Evolutionary conservation across 2,888 invertebrate species (phyloP), one percentile per base, ranked within the genome.

Genomic region (Ecliptopera silaceata): DNA sequence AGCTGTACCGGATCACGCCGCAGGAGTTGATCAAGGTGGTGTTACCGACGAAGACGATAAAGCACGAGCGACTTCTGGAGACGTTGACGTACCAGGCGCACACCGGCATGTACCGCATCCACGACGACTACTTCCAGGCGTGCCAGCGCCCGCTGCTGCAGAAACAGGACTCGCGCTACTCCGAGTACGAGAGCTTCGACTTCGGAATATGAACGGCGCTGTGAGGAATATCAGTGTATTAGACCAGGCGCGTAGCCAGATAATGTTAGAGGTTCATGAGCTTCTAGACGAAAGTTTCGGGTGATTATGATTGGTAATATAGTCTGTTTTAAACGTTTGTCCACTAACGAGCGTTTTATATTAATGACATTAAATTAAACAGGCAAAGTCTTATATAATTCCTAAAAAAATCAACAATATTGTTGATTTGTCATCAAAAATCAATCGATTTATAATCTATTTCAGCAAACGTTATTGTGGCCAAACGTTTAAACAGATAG

Each of bases 31-130:
- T 98, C 65, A 97, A 97, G 92, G 97, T 97, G 75, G 97, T 98
- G 60, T 91, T 98, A 71, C 98, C 97, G 44, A 96, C 97, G 59
- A 98, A 97, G 82, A 97, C 97, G 43, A 97, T 98, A 72, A 97
- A 96, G 82, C 97, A 98, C 85, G 97, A 98, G 84, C 93, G 96
- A 54, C 98, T 98, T 69, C 92, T 98, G 76, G 97, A 97, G 82
- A 98, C 98, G 3, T 92, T 98, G 44, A 97, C 97, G 96, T 96
- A 95, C 86, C 98, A 98, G 88, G 97, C 97, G 48, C 97, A 97
- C 84, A 95, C 96, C 1, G 98, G 98, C 41, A 97, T 97, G 93
- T 98, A 97, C 88, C 93, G 97, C 59, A 96, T 97, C 80, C 96
- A 97, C 79, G 97, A 97, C 82, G 94, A 95, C 69, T 96, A 96